phyloP scores from a whole-genome alignment of 2,888 invertebrate species.

The Cacoxenus indagator region DNA sequence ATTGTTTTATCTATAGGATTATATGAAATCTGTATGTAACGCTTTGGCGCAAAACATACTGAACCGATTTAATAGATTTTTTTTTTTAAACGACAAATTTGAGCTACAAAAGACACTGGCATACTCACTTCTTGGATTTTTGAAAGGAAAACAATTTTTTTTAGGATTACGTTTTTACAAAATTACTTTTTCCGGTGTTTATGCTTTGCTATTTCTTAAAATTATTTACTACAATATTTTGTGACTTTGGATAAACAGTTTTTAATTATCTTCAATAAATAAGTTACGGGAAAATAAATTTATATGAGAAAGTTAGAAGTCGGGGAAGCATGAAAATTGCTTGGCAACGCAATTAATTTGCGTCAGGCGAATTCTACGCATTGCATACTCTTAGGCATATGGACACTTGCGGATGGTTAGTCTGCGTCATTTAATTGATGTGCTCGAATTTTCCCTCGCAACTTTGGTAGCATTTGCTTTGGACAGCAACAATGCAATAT shows the following conservation, averaged over 20 bases:
- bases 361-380: background rate
- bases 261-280: background rate
- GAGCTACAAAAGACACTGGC: no score
- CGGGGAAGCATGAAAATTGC: background rate
- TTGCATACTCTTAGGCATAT: background rate
- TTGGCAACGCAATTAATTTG: background rate
- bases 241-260: background rate
- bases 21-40: no score
- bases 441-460: background rate
- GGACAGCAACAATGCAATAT: background rate
- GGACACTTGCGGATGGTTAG: background rate
- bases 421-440: background rate
- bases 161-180: no score
- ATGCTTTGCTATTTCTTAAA: no score
- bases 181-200: no score
- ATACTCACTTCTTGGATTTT: no score
- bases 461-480: background rate
- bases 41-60: no score
- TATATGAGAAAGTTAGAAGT: conserved; percentile 46
- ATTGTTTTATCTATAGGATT: no score
- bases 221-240: no score
- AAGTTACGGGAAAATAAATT: conserved; percentile 8
- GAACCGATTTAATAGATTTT: no score
- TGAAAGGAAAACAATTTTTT: no score
- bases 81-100: no score